These are phyloP conservation scores for Nansenia antarctica DNA, from an alignment of 2,113 vertebrate species.

Conservation along the genomic window DNA sequence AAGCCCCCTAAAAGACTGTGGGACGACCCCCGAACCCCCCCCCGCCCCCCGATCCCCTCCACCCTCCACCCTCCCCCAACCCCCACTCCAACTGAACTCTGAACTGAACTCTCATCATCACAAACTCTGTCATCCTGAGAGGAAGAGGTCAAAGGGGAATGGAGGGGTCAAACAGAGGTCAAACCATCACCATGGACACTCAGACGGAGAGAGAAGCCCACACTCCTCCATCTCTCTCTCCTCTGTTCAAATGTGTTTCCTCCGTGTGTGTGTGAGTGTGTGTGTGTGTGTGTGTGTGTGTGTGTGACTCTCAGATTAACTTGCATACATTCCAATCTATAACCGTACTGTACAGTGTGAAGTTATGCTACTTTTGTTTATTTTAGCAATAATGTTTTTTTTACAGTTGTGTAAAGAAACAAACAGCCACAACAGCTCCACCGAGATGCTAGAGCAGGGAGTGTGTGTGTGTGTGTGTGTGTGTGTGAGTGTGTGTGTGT, in stretches of 20 bases:
- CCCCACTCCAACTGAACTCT: no score
- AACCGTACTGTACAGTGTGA: conserved; percentile 59
- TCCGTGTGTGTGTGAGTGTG: neutral
- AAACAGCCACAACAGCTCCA: neutral
- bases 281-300: neutral
- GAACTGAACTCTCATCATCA: conserved; percentile 7
- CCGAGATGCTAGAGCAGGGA: conserved; percentile 30
- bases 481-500: neutral
- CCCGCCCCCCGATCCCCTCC: no score
- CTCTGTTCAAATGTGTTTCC: neutral
- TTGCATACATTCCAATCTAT: conserved; percentile 59
- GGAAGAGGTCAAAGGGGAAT: neutral
- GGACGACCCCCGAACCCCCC: neutral
- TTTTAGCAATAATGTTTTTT: conserved; percentile 62
- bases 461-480: no score
- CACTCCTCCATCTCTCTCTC: neutral
- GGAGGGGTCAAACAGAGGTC: neutral
- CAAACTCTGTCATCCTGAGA: conserved; percentile 21
- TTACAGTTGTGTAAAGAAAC: conserved; percentile 28
- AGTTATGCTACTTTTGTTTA: conserved; percentile 41
- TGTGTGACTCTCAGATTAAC: conserved; percentile 24
- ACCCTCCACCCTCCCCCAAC: no score
- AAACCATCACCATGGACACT: neutral
- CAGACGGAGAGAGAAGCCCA: neutral
- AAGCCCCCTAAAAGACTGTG: neutral